Evolutionary conservation across 2,113 vertebrate genomes (phyloP).

Genomic region (Gopherus evgoodei): DNA sequence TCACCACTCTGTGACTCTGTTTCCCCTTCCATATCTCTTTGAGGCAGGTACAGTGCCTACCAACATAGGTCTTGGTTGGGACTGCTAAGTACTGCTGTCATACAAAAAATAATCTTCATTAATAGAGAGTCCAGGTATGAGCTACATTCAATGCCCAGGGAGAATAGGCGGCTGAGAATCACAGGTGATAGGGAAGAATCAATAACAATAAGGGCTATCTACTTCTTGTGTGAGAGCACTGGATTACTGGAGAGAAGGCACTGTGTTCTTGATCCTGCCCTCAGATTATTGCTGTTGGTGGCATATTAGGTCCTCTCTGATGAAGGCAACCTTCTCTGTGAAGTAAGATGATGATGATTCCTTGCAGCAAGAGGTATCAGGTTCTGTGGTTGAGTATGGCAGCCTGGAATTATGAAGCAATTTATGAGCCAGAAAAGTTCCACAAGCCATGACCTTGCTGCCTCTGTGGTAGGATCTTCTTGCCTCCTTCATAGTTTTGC

Average conservation of each 20-base stretch:
- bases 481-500: background rate
- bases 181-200: no score
- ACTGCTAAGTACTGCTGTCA: background rate
- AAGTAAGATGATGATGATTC: background rate
- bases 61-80: background rate
- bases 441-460: background rate
- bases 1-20: background rate
- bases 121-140: no score
- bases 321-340: background rate
- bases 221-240: background rate
- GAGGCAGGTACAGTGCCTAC: background rate
- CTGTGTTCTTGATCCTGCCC: background rate
- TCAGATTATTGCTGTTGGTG: background rate
- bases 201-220: background rate
- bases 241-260: background rate
- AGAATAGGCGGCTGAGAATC: no score
- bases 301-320: background rate
- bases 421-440: background rate
- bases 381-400: background rate
- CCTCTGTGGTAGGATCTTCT: background rate
- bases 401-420: background rate
- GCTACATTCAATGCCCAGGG: no score
- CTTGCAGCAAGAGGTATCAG: background rate
- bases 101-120: background rate
- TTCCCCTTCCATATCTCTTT: background rate